Percentiles rank a stretch among this genome's conserved stretches.
Conservation (phyloP, 1,140 invertebrate genomes). For the Polypedilum vanderplanki region DNA sequence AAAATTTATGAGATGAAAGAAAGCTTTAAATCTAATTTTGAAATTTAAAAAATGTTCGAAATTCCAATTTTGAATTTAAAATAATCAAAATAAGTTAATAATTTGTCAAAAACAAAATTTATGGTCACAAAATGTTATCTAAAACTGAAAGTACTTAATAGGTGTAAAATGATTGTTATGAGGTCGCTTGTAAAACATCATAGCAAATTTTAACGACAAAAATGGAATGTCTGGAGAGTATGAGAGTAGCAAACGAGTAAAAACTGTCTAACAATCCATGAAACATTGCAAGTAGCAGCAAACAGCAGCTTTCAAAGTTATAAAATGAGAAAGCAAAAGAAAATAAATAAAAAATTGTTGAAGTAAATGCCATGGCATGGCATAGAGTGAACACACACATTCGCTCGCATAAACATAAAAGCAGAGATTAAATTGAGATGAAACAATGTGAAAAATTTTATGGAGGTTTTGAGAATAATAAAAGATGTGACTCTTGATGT, state of each 20-base stretch:
- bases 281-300: not conserved
- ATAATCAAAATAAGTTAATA: no score
- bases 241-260: not conserved
- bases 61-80: no score
- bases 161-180: slow-evolving; percentile 8
- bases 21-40: no score
- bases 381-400: not conserved
- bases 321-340: not conserved
- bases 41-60: no score
- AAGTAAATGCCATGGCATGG: no score
- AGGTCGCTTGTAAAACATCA: not conserved
- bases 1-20: no score
- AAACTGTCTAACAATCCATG: not conserved
- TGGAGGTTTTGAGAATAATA: slow-evolving; percentile 15
- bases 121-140: no score
- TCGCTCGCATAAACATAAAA: not conserved
- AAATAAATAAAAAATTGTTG: no score
- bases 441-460: slow-evolving; percentile 28
- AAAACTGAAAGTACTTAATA: no score
- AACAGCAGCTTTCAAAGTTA: not conserved
- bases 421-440: slow-evolving; percentile 26
- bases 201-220: not conserved
- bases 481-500: not conserved
- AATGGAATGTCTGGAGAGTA: not conserved
- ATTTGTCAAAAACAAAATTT: no score